Conservation (phyloP, 1,140 invertebrate species). For the Delia radicum region DNA sequence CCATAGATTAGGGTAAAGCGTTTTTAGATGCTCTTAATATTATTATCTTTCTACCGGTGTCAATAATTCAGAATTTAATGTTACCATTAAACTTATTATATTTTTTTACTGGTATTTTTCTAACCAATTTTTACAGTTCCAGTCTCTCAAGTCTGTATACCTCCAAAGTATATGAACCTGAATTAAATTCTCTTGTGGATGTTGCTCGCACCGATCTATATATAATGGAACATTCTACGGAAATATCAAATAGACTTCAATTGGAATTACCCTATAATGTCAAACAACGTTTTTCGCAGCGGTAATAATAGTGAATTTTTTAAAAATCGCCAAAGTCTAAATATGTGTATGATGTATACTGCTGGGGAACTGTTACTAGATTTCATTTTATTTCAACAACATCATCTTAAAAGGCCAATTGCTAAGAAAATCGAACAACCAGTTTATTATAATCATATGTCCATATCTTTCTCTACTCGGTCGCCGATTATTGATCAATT, state of each 20-base stretch:
- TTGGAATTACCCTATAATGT: not conserved
- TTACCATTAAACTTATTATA: not conserved
- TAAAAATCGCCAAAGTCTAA: not conserved
- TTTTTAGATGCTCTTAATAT: not conserved
- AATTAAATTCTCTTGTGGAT: not conserved
- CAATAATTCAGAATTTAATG: too few relatives aligned
- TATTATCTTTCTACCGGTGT: not conserved
- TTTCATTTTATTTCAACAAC: not conserved
- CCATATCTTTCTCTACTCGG: not conserved
- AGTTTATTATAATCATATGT: too few relatives aligned
- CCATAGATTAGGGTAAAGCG: not conserved
- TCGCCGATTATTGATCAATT: not conserved
- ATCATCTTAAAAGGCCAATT: not conserved
- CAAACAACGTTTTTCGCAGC: not conserved
- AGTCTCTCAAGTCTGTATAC: slow-evolving; percentile 1
- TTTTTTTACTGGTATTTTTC: not conserved
- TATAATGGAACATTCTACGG: not conserved
- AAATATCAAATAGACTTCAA: not conserved
- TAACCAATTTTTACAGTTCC: not conserved
- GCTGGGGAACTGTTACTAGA: not conserved
- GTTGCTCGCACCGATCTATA: not conserved
- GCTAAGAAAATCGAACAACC: not conserved
- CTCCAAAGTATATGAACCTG: not conserved
- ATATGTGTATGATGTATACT: not conserved
- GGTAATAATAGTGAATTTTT: not conserved